These are phyloP conservation scores for Corythornis madagascariensis DNA, from an alignment of 2,113 vertebrate species.

Conservation along the genomic window DNA sequence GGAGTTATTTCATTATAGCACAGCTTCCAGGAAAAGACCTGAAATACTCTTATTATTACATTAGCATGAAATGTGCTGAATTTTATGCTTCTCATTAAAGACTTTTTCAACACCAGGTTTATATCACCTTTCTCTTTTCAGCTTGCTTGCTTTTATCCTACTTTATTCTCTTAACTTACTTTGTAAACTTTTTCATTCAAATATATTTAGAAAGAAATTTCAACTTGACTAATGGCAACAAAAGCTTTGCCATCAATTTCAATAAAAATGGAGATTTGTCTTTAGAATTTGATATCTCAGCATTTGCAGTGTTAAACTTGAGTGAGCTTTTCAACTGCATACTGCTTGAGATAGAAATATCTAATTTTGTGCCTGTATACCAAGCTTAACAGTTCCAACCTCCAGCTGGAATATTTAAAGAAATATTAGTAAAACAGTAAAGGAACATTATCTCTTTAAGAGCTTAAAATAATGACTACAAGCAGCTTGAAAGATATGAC, in stretches of 20 bases:
- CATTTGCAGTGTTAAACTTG: background rate
- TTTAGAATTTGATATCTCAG: background rate
- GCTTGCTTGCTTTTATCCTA: background rate
- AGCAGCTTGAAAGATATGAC: background rate
- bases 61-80: background rate
- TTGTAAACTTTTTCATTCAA: background rate
- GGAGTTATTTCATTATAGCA: background rate
- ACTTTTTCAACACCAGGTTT: background rate
- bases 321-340: background rate
- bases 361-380: background rate
- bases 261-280: background rate
- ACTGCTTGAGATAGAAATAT: background rate
- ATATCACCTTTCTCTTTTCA: background rate
- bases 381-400: background rate
- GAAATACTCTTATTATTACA: background rate
- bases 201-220: background rate
- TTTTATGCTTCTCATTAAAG: background rate
- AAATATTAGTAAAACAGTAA: background rate
- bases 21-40: background rate
- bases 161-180: background rate
- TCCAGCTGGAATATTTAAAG: background rate
- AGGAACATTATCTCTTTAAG: background rate
- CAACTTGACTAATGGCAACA: background rate
- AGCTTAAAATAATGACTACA: background rate
- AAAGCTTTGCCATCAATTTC: background rate